Evolutionary conservation across 92 coral and sea anemone genomes (phyloP).

Genomic region (Palythoa caribaeorum): DNA sequence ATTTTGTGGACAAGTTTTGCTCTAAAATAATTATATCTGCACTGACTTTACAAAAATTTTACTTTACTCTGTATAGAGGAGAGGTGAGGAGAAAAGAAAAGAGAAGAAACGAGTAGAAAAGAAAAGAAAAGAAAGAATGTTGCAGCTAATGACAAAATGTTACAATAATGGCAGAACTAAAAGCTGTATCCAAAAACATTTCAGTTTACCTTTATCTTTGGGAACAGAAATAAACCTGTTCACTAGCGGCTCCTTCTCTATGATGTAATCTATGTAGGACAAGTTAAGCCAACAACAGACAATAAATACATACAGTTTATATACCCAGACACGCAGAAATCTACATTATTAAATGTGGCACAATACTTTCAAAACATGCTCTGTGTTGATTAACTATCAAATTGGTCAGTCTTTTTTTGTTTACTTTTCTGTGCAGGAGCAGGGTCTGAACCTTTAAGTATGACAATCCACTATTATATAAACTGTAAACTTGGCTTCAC

Average conservation of each 20-base stretch:
- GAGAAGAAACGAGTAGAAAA: neutral
- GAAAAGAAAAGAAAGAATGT: neutral
- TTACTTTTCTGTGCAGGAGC: too few relatives aligned
- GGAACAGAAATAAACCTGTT: constrained; percentile 96
- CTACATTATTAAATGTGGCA: neutral
- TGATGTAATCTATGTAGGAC: constrained; percentile 80
- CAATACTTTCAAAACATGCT: too few relatives aligned
- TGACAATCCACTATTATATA: too few relatives aligned
- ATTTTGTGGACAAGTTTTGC: neutral
- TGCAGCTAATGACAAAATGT: neutral
- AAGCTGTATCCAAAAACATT: neutral
- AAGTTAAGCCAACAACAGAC: neutral
- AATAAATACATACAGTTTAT: neutral
- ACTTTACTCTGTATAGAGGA: too few relatives aligned
- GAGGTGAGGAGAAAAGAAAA: neutral
- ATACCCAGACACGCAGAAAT: neutral
- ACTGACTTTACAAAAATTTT: too few relatives aligned
- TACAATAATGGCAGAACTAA: too few relatives aligned
- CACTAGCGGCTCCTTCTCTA: constrained; percentile 96
- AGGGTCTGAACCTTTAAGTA: too few relatives aligned
- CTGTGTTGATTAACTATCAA: too few relatives aligned
- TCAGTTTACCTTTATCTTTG: constrained; percentile 88
- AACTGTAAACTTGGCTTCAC: too few relatives aligned
- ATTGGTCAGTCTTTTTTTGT: too few relatives aligned
- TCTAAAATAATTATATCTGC: too few relatives aligned